These are phyloP conservation scores for Ceyx margarethae DNA, from an alignment of 2,113 vertebrate species.

Conservation along the genomic window DNA sequence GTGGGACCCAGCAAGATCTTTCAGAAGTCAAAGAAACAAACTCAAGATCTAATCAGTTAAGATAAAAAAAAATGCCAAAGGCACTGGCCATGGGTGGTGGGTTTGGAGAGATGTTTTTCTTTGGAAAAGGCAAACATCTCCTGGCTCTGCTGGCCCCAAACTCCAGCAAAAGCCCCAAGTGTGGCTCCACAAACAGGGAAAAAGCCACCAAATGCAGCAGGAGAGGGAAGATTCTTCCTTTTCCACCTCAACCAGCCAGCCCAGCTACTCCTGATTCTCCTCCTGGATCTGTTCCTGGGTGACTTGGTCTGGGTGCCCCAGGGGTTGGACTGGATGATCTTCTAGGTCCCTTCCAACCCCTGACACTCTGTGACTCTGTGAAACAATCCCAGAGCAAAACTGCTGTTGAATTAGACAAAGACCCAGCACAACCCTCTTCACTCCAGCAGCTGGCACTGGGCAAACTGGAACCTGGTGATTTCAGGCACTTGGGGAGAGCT, in stretches of 20 bases:
- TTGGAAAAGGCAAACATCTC: not conserved
- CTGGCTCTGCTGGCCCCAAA: not conserved
- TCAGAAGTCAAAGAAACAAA: not conserved
- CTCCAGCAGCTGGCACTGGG: not conserved
- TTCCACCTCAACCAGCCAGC: not conserved
- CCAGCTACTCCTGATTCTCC: not conserved
- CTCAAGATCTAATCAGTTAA: not conserved
- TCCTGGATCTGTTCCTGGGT: too few species aligned
- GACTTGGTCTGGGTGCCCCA: too few species aligned
- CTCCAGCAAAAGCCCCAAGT: not conserved
- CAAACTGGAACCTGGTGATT: fast-evolving
- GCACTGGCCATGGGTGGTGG: not conserved
- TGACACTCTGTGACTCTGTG: too few species aligned
- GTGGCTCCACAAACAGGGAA: not conserved
- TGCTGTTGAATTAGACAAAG: not conserved
- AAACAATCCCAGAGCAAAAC: not conserved
- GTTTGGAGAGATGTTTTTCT: fast-evolving
- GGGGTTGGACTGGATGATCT: too few species aligned
- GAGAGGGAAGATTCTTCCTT: not conserved
- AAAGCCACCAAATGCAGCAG: not conserved
- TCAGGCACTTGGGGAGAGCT: not conserved
- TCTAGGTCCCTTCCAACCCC: too few species aligned
- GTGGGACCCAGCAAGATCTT: not conserved
- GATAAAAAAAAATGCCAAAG: not conserved
- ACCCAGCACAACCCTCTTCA: not conserved